Conservation (phyloP, 2,888 invertebrate species). For the Pristionchus arcanus region DNA sequence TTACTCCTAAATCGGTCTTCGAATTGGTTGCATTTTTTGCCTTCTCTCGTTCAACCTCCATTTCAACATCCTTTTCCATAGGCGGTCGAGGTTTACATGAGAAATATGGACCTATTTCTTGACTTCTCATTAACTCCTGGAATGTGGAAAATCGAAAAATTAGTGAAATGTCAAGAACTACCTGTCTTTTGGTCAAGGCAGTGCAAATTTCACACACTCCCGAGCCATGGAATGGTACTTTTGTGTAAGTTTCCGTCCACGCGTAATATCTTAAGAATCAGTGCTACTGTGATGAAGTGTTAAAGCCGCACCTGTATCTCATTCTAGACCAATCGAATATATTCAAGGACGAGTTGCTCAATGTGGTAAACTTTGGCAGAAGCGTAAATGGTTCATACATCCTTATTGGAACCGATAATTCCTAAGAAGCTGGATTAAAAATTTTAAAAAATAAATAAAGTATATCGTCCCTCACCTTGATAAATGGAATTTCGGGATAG, state of each 20-base stretch:
- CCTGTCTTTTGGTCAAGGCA: background rate
- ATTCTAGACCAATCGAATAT: background rate
- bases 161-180: no score
- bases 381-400: no score
- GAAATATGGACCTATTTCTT: background rate
- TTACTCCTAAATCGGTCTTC: background rate
- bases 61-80: background rate
- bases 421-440: background rate
- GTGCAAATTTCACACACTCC: slow-evolving; percentile 17
- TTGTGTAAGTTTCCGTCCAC: background rate
- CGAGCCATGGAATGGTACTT: background rate
- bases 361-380: background rate
- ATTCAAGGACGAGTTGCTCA: background rate
- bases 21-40: background rate
- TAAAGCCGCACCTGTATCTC: background rate
- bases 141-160: background rate
- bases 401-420: background rate
- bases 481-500: background rate
- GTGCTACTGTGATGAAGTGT: background rate
- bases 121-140: background rate
- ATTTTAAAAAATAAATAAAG: background rate
- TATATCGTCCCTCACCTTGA: background rate
- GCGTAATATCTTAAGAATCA: background rate
- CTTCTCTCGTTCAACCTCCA: no score
- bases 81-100: background rate